These are phyloP conservation scores for Prionailurus bengalensis DNA, from an alignment of 2,113 vertebrate genomes.

Conservation along the genomic window DNA sequence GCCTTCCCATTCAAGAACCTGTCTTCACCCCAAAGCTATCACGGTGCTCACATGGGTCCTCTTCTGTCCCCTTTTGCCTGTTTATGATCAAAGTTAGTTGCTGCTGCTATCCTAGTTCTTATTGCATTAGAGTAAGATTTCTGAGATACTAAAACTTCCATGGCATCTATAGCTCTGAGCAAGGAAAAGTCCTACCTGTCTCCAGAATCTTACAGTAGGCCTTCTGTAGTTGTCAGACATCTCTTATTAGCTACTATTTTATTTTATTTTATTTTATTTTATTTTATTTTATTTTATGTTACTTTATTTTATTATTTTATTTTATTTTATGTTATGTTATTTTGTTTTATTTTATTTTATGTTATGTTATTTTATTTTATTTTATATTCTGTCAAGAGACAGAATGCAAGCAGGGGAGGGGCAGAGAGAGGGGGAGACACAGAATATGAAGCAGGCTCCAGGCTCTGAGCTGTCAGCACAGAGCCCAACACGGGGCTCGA, in stretches of 20 bases:
- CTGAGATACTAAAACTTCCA: not conserved
- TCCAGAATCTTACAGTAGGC: not conserved
- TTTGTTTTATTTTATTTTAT: no score
- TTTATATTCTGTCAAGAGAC: no score
- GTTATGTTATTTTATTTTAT: no score
- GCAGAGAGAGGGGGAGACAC: no score
- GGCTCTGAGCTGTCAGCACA: no score
- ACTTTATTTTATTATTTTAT: no score
- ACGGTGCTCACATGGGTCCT: not conserved
- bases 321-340: no score
- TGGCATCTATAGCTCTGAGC: not conserved
- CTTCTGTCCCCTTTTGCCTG: not conserved
- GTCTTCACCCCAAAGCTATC: accelerated
- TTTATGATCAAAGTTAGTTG: not conserved
- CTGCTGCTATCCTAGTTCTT: not conserved
- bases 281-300: no score
- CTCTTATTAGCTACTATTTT: not conserved
- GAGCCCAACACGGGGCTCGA: no score
- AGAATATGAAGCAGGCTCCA: no score
- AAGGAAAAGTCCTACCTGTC: not conserved
- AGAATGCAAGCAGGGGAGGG: no score
- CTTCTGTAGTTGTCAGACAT: not conserved
- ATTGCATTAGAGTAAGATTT: not conserved
- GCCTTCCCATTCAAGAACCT: not conserved
- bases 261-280: no score